Evolutionary conservation across 1,140 invertebrate species (phyloP), one percentile per base, ranked within the genome.

Genomic region (Rhopalosiphum padi): DNA sequence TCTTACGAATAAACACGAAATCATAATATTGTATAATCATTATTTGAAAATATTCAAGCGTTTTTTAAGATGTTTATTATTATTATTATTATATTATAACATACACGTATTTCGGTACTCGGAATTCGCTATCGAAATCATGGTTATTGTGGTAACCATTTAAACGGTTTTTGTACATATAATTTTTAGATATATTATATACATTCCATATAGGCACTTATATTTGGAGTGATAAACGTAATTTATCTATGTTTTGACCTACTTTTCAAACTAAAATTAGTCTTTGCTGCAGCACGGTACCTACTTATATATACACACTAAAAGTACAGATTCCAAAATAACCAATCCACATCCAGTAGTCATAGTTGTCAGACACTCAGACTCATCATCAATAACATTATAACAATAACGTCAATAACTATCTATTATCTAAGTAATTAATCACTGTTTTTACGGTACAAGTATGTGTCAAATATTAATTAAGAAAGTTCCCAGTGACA

Each of bases 221-320:
- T n/a, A 68, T 77, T n/a, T n/a, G 15, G 15, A 83, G 37, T 41
- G 37, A 83, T 83, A 41, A 83, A 37, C 37, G 37, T 83, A 37
- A 83, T 83, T 25, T 41, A 85, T 85, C 3, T 41, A 43, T 41
- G 37, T 85, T 85, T 85, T 85, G 37, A 85, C 83, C 83, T 41
- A 85, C 37, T 85, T 85, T 85, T 85, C 25, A 43, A 43, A 77
- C 30, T 77, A 77, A n/a, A 77, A 77, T 77, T 77, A 77, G 60
- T 77, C 30, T 77, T 35, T n/a, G 30, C 60, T 77, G 30, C 60
- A 77, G 30, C 30, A 21, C 4, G 21, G 22, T 83, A 83, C 35
- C 82, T 83, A 83, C 5, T 7, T 60, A 60, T 60, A 60, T 30
- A n/a, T 30, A 37, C 22, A 23, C 22, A 37, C 22, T 83, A 77